Evolutionary conservation across 1,140 invertebrate species (phyloP).

Genomic region (Trinorchestia longiramus): DNA sequence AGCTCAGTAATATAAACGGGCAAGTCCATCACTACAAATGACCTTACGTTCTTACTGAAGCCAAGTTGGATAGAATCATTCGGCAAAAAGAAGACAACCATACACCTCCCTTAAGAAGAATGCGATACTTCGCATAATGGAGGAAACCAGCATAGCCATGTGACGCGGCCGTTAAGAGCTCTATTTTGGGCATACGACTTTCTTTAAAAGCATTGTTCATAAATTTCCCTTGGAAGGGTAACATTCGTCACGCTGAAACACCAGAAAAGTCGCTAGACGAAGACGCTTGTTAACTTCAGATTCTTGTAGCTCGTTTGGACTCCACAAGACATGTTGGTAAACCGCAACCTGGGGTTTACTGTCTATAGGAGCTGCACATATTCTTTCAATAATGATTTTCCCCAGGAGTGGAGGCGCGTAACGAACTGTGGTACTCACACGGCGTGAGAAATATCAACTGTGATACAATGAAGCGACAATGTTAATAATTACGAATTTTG

Average conservation of each 20-base stretch:
- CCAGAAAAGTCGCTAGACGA: background rate
- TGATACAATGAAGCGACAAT: background rate
- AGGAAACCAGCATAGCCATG: background rate
- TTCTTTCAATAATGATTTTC: background rate
- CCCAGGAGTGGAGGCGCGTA: background rate
- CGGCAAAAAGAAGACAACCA: too few relatives aligned
- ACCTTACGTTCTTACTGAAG: too few relatives aligned
- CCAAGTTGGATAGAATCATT: too few relatives aligned
- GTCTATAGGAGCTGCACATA: background rate
- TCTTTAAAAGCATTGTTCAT: background rate
- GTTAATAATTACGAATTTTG: background rate
- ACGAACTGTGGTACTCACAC: background rate
- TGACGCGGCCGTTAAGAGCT: background rate
- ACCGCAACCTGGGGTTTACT: background rate
- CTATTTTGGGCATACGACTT: background rate
- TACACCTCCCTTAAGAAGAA: background rate
- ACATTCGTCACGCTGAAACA: background rate
- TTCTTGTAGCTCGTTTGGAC: background rate
- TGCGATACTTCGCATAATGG: background rate
- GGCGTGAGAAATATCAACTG: background rate
- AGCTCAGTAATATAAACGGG: too few relatives aligned
- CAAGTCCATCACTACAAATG: too few relatives aligned
- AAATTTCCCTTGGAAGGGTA: background rate
- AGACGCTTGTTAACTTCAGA: background rate
- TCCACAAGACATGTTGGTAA: background rate